phyloP scores from a whole-genome alignment of 2,113 vertebrate genomes.

The Eleginops maclovinus region DNA sequence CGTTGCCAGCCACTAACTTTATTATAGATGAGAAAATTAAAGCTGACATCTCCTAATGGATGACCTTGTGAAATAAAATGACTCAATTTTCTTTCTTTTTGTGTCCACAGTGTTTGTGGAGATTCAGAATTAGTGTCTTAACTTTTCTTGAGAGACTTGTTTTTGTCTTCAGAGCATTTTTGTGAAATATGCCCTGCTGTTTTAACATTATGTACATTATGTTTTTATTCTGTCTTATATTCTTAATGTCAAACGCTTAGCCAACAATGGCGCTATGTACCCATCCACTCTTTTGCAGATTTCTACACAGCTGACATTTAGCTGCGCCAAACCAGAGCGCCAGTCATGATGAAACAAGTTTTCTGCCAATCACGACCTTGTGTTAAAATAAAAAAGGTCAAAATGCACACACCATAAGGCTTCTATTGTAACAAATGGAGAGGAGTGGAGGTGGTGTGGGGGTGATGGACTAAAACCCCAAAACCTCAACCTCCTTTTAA shows the following conservation, averaged over 20 bases:
- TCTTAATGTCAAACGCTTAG: conserved; percentile 20
- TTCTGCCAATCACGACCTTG: conserved; percentile 71
- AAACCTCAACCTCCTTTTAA: conserved; percentile 80
- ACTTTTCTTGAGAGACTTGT: conserved; percentile 31
- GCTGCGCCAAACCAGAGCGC: conserved; percentile 56
- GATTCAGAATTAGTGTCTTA: conserved; percentile 32
- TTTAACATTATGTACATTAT: not conserved
- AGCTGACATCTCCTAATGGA: conserved; percentile 15
- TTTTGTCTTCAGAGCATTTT: conserved; percentile 26
- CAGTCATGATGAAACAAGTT: conserved; percentile 64
- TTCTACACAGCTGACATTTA: conserved; percentile 72
- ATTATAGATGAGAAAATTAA: conserved; percentile 19
- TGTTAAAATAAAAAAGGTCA: conserved; percentile 75
- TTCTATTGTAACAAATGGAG: conserved; percentile 72
- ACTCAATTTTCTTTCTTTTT: conserved; percentile 36
- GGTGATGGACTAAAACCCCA: conserved; percentile 71
- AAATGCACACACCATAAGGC: conserved; percentile 63
- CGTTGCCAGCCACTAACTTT: conserved; percentile 22
- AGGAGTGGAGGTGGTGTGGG: conserved; percentile 71
- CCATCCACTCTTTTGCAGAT: conserved; percentile 31
- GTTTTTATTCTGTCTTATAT: conserved; percentile 20
- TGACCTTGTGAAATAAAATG: conserved; percentile 55
- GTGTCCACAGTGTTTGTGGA: conserved; percentile 38
- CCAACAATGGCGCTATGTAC: conserved; percentile 23
- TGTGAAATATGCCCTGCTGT: not conserved